Conservation (phyloP, 2,113 vertebrate genomes). For the Sceloporus undulatus region DNA sequence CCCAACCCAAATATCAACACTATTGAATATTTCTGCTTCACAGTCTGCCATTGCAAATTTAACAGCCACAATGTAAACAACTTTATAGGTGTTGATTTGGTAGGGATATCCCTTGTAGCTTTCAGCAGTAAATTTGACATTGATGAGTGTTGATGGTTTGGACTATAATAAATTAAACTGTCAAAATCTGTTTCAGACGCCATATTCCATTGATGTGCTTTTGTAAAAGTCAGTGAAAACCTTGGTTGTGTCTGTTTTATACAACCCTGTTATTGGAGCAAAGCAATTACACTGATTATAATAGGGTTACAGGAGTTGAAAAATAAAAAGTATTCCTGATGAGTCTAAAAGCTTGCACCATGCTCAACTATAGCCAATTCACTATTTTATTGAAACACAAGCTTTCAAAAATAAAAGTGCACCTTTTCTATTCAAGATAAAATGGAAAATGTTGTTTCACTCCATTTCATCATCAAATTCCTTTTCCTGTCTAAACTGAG, state of each 20-base stretch:
- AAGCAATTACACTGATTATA: slow-evolving; percentile 19
- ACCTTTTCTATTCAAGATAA: background rate
- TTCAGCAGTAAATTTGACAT: slow-evolving; percentile 2
- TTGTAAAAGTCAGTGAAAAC: background rate
- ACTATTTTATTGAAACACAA: background rate
- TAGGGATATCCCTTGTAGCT: background rate
- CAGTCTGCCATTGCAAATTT: background rate
- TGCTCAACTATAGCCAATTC: background rate
- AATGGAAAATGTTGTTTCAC: background rate
- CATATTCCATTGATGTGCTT: background rate
- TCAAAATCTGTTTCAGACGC: background rate
- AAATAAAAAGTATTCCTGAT: background rate
- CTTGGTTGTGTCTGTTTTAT: slow-evolving; percentile 19
- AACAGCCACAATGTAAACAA: background rate
- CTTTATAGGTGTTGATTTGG: background rate
- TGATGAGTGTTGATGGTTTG: slow-evolving; percentile 5
- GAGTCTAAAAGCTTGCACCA: background rate
- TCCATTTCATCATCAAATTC: background rate
- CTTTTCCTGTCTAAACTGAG: slow-evolving; percentile 3
- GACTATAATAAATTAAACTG: slow-evolving; percentile 23
- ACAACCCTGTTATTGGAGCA: background rate
- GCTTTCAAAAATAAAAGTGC: background rate
- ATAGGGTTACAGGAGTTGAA: background rate
- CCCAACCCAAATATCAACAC: no score
- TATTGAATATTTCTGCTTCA: background rate